phyloP scores from a whole-genome alignment of 1,140 invertebrate species.

The Brachionus rotundiformis region DNA sequence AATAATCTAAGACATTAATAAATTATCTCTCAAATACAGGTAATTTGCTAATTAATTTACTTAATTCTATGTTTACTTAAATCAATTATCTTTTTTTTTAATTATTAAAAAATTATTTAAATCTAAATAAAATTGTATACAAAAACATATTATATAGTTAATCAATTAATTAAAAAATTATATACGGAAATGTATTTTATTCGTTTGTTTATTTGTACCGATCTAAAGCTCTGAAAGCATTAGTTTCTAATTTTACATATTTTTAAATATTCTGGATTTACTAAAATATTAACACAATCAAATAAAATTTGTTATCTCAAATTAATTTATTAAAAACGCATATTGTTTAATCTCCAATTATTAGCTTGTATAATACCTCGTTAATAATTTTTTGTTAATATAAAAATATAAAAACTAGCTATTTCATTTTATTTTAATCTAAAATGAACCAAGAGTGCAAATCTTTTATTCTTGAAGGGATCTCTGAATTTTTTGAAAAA shows the following conservation, averaged over 20 bases:
- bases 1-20: not conserved
- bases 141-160: too few relatives aligned
- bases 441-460: conserved; percentile 16
- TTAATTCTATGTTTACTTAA: too few relatives aligned
- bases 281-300: not conserved
- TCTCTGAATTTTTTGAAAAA: not conserved
- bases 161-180: too few relatives aligned
- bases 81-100: too few relatives aligned
- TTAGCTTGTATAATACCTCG: not conserved
- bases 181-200: too few relatives aligned
- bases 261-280: not conserved
- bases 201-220: too few relatives aligned
- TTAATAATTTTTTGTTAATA: not conserved
- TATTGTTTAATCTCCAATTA: not conserved
- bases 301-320: not conserved
- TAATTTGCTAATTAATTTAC: too few relatives aligned
- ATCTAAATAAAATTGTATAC: too few relatives aligned
- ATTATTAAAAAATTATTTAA: too few relatives aligned
- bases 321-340: not conserved
- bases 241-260: too few relatives aligned
- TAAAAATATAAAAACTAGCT: not conserved
- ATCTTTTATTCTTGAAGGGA: not conserved
- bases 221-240: too few relatives aligned
- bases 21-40: not conserved
- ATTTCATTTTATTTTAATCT: not conserved